phyloP scores from a whole-genome alignment of 2,797 vertebrate species.

The Echeneis naucrates region DNA sequence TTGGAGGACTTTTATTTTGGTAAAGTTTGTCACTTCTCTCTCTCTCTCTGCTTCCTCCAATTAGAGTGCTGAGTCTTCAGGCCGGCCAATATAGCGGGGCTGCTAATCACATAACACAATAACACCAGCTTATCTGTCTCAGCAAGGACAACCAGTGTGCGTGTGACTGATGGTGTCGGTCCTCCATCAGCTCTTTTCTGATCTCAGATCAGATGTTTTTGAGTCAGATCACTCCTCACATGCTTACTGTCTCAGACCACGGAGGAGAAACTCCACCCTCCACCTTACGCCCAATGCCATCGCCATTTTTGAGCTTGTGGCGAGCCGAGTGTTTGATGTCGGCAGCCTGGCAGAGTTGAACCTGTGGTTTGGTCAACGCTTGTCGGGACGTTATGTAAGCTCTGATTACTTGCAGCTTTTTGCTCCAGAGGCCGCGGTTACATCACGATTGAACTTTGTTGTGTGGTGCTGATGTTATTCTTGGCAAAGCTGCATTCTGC shows the following conservation, averaged over 20 bases:
- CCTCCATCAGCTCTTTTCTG: no score
- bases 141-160: no score
- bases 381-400: constrained; percentile 78
- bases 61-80: no score
- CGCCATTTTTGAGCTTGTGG: constrained; percentile 23
- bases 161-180: no score
- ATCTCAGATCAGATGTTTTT: no score
- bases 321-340: constrained; percentile 57
- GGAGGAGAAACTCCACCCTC: constrained; percentile 32
- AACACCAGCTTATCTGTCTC: no score
- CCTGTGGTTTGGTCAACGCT: constrained; percentile 21
- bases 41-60: no score
- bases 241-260: constrained; percentile 31
- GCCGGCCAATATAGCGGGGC: no score
- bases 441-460: constrained; percentile 69
- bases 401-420: constrained; percentile 63
- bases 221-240: no score
- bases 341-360: constrained; percentile 31
- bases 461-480: constrained; percentile 64
- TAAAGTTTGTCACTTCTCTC: no score
- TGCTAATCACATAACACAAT: no score
- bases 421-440: constrained; percentile 62
- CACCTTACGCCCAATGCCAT: not conserved
- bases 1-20: no score
- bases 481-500: constrained; percentile 56